phyloP scores from a whole-genome alignment of 2,888 invertebrate species.

The Noctua fimbriata region DNA sequence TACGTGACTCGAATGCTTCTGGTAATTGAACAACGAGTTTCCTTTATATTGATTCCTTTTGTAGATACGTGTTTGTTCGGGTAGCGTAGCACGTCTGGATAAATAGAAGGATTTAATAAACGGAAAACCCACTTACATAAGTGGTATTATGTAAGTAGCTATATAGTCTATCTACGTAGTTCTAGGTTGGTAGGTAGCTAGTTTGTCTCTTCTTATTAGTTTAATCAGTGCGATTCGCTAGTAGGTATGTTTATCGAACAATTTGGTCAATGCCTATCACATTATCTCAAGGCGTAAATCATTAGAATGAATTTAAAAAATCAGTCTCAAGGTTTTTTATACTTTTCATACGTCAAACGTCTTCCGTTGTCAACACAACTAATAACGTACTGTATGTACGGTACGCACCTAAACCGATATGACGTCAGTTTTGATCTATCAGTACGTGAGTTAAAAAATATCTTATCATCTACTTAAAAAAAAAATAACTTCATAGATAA shows the following conservation, averaged over 20 bases:
- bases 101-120: constrained; percentile 1
- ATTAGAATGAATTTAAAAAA: constrained; percentile 42
- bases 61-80: constrained; percentile 11
- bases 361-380: background rate
- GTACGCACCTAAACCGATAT: background rate
- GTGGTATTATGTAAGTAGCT: constrained; percentile 2
- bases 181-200: background rate
- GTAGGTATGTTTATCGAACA: constrained; percentile 2
- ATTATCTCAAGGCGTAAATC: constrained; percentile 43
- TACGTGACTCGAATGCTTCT: constrained; percentile 73
- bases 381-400: background rate
- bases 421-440: background rate
- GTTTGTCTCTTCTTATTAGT: constrained; percentile 10
- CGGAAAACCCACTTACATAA: constrained; percentile 4
- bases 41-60: constrained; percentile 42
- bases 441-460: background rate
- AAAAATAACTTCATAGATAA: background rate
- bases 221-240: constrained; percentile 3
- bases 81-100: background rate
- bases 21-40: constrained; percentile 60
- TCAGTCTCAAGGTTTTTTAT: constrained; percentile 36
- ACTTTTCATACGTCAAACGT: constrained; percentile 1
- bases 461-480: background rate
- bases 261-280: constrained; percentile 5
- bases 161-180: background rate